These are phyloP conservation scores for Marasmarcha lunaedactyla DNA, from an alignment of 2,888 invertebrate species.

Conservation along the genomic window DNA sequence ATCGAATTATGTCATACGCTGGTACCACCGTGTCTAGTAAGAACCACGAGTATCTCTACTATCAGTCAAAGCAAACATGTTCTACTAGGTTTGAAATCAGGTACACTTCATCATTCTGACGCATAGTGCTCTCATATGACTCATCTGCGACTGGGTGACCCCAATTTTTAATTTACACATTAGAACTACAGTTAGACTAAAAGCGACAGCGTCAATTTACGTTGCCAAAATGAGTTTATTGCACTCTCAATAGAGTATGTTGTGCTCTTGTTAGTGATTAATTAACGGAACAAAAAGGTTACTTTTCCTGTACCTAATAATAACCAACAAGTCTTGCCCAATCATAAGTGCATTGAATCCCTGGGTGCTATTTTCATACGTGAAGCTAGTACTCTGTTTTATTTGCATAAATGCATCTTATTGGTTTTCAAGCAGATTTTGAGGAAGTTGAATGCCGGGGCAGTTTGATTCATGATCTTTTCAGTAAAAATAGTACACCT, in stretches of 20 bases:
- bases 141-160: background rate
- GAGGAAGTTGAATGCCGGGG: too few relatives aligned
- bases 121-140: background rate
- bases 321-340: slow-evolving; percentile 21
- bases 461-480: too few relatives aligned
- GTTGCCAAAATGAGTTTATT: too few relatives aligned
- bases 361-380: slow-evolving; percentile 37
- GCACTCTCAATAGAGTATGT: too few relatives aligned
- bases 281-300: background rate
- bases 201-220: too few relatives aligned
- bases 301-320: background rate
- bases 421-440: slow-evolving; percentile 1
- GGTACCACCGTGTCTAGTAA: too few relatives aligned
- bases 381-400: slow-evolving; percentile 34
- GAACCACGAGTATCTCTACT: too few relatives aligned
- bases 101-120: background rate
- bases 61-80: too few relatives aligned
- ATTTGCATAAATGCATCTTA: background rate
- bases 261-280: background rate
- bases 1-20: too few relatives aligned
- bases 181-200: background rate
- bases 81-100: too few relatives aligned
- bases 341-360: slow-evolving; percentile 33
- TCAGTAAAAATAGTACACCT: too few relatives aligned
- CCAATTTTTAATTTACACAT: background rate